Evolutionary conservation across 2,888 invertebrate species (phyloP), one percentile per base, ranked within the genome.

Genomic region (Agrotis puta): DNA sequence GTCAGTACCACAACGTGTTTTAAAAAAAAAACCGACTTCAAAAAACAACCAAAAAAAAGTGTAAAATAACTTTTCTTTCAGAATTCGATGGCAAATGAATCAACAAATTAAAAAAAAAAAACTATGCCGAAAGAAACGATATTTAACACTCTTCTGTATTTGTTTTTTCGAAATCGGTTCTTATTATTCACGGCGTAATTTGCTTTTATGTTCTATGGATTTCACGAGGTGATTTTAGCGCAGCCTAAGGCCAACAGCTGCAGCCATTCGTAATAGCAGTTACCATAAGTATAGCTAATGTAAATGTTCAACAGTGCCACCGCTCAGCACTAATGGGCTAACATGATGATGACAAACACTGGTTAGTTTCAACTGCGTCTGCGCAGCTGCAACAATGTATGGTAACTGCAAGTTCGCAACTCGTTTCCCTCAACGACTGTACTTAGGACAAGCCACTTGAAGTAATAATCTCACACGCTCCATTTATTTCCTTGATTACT

Each of bases 321-420:
- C 50, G 50, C 62, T 63, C 48, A 63, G 58, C 53, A 63, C 75
- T 74, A 74, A 74, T 66, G 45, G 62, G 16, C 43, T 68, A 64
- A 64, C 76, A 67, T 11, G 80, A 43, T 66, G 65, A 79, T 74
- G 76, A 75, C 77, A 64, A 67, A 67, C 59, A 59, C 33, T 51
- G 58, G 20, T 24, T 24, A 48, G 39, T 24, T n/a, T 20, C 24
- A 24, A 27, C 16, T 50, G 39, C 39, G 39, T 39, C 39, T 39
- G 39, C 39, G 39, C 39, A 39, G 39, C 39, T 39, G 76, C 81
- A 64, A 77, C 76, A 64, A 61, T 33, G 67, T 76, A 58, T 39
- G 64, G 72, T 78, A 56, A 51, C 63, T 59, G 74, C 54, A 24
- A 48, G 22, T 53, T 58, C 22, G 11, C 22, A 64, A 65, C 77